These are phyloP conservation scores for Phalanger gymnotis DNA, from an alignment of 2,797 vertebrate genomes.

Conservation along the genomic window DNA sequence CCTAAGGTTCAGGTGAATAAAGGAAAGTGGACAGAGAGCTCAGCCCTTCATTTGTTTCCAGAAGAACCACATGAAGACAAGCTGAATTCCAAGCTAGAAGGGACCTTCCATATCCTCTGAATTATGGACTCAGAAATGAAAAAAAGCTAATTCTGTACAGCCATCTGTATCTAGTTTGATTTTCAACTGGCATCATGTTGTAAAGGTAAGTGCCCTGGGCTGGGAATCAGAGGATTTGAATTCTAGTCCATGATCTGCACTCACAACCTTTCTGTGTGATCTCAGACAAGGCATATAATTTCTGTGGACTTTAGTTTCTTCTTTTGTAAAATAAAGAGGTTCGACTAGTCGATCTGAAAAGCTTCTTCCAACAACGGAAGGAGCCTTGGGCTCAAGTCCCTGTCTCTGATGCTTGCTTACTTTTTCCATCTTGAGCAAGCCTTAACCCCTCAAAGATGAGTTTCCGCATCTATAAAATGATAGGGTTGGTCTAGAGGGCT, in stretches of 20 bases:
- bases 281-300: not conserved
- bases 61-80: not conserved
- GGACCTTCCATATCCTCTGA: not conserved
- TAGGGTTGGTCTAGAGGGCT: not conserved
- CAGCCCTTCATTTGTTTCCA: not conserved
- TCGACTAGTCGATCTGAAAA: not conserved
- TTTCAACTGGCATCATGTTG: not conserved
- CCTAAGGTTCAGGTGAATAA: constrained; percentile 15
- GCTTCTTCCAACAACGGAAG: not conserved
- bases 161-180: not conserved
- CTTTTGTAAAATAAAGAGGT: not conserved
- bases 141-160: not conserved
- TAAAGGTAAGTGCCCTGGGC: not conserved
- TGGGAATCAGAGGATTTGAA: not conserved
- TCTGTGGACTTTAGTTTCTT: not conserved
- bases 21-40: not conserved
- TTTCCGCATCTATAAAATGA: not conserved
- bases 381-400: not conserved
- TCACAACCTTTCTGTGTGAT: not conserved
- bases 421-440: not conserved
- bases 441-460: not conserved
- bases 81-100: not conserved
- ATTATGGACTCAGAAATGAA: constrained; percentile 21
- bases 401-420: not conserved
- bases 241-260: not conserved